Percentiles rank a stretch among this genome's conserved stretches.
Conservation (phyloP, 2,888 invertebrate species). For the Galerucella nymphaeae region DNA sequence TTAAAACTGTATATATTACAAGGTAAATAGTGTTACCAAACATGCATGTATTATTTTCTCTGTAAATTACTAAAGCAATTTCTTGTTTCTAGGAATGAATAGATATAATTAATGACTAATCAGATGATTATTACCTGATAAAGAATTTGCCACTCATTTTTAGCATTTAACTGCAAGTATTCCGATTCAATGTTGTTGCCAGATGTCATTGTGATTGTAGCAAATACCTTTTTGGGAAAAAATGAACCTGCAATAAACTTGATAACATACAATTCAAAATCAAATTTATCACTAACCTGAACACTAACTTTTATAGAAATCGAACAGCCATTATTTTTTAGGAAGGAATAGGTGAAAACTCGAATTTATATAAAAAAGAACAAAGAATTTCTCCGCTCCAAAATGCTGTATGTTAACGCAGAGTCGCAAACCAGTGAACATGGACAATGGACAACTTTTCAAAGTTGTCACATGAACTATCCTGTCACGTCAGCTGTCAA, state of each 20-base stretch:
- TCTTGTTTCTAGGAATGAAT: neutral
- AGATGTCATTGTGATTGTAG: conserved; percentile 55
- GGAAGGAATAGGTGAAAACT: conserved; percentile 48
- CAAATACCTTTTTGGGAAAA: conserved; percentile 27
- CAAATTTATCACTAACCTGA: conserved; percentile 27
- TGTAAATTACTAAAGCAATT: neutral
- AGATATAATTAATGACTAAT: neutral
- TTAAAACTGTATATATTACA: neutral
- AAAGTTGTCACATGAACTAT: neutral
- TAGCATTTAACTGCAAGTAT: conserved; percentile 76
- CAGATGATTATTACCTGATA: conserved; percentile 73
- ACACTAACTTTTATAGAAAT: conserved; percentile 48
- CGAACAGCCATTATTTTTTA: conserved; percentile 58
- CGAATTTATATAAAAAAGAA: conserved; percentile 38
- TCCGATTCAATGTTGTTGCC: conserved; percentile 75
- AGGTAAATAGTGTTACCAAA: neutral
- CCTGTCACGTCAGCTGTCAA: conserved; percentile 22
- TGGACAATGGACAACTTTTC: conserved; percentile 20
- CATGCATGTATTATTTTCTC: neutral
- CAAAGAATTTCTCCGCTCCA: conserved; percentile 36
- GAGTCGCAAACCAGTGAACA: conserved; percentile 22
- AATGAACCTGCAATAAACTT: conserved; percentile 28
- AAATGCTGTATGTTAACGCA: conserved; percentile 34
- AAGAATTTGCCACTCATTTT: conserved; percentile 76
- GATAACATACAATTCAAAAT: conserved; percentile 11